Conservation (phyloP, 2,797 vertebrate genomes). For the Eulemur coronatus region DNA sequence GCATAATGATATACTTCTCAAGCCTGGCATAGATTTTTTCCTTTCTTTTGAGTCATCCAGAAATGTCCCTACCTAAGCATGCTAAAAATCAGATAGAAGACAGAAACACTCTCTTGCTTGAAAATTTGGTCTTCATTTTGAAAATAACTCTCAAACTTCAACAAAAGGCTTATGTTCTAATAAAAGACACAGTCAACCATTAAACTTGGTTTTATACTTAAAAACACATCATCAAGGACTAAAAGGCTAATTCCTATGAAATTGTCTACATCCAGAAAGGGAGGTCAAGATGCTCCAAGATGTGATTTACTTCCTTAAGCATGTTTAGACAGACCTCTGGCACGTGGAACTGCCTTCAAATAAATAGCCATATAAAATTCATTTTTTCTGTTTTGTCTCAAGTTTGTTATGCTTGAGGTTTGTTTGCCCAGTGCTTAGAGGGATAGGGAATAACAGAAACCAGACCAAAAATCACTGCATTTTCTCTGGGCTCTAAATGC, state of each 20-base stretch:
- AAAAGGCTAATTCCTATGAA: background rate
- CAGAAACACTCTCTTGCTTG: background rate
- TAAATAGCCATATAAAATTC: background rate
- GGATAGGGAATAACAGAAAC: constrained; percentile 18
- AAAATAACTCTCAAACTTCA: background rate
- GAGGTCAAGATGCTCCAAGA: background rate
- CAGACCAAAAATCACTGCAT: background rate
- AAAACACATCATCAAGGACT: background rate
- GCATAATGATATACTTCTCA: background rate
- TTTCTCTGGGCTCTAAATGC: background rate
- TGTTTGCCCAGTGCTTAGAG: background rate
- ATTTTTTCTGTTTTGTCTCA: constrained; percentile 18
- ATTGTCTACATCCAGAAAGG: background rate
- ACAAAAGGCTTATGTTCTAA: background rate
- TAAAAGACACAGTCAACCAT: background rate
- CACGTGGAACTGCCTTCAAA: background rate
- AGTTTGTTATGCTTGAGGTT: background rate
- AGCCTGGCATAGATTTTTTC: background rate
- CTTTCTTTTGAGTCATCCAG: background rate
- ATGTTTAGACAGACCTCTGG: background rate
- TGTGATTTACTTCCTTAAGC: background rate
- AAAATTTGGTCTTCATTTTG: constrained; percentile 3
- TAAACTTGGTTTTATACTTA: background rate
- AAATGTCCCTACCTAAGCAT: background rate
- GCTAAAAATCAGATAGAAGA: background rate